Conservation (phyloP, 2,113 vertebrate genomes). For the Cyanistes caeruleus region DNA sequence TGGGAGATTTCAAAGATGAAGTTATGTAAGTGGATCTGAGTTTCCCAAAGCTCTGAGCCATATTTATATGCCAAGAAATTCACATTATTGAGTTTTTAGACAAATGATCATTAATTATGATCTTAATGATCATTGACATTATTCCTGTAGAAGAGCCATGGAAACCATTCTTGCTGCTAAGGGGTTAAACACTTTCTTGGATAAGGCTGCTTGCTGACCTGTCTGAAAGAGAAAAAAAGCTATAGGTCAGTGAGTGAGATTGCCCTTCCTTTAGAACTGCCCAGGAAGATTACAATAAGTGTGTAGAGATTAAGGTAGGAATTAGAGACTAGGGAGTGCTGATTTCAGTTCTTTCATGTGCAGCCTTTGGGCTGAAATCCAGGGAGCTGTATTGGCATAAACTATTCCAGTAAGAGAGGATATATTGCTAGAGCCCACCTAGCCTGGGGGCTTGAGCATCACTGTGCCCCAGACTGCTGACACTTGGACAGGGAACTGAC, state of each 20-base stretch:
- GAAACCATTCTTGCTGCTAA: constrained; percentile 1
- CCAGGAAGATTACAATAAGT: constrained; percentile 16
- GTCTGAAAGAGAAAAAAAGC: constrained; percentile 6
- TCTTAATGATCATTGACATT: constrained; percentile 14
- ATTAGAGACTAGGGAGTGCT: constrained; percentile 2
- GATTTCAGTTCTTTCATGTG: constrained; percentile 25
- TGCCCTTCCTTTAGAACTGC: constrained; percentile 13
- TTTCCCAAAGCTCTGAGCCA: not conserved
- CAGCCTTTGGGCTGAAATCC: constrained; percentile 2
- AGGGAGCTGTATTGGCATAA: not conserved
- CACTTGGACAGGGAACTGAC: not conserved
- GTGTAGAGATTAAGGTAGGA: constrained; percentile 2
- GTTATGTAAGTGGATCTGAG: not conserved
- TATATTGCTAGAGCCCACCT: not conserved
- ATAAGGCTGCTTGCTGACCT: constrained; percentile 12
- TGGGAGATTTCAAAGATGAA: not conserved
- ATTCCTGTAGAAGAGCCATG: not conserved
- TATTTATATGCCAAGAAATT: constrained; percentile 5
- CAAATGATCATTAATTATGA: constrained; percentile 34
- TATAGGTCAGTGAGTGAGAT: not conserved
- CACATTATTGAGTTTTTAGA: constrained; percentile 27
- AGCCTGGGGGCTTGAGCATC: not conserved
- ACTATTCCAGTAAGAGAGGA: not conserved
- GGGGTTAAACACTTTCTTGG: constrained; percentile 40
- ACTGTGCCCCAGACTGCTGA: not conserved